Evolutionary conservation across 2,888 invertebrate species (phyloP).

Genomic region (Cataglyphis livida): DNA sequence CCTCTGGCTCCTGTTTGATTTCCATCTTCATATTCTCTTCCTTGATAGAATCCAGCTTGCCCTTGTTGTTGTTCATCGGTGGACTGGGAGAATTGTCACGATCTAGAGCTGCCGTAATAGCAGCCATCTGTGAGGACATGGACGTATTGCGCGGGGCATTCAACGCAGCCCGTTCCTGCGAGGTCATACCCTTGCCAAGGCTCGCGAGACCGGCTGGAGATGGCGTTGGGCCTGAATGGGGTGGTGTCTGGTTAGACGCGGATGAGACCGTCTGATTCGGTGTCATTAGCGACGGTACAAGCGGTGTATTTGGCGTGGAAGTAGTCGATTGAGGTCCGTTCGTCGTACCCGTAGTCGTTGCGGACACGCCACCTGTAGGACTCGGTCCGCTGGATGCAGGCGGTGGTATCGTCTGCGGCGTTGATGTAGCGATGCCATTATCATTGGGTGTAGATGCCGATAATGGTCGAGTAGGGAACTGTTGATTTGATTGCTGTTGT

Average conservation of each 20-base stretch:
- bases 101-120: constrained; percentile 90
- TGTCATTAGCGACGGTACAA: constrained; percentile 87
- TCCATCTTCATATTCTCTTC: constrained; percentile 87
- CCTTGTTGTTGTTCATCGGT: constrained; percentile 87
- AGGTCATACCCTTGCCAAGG: constrained; percentile 87
- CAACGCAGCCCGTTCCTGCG: constrained; percentile 86
- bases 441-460: constrained; percentile 82
- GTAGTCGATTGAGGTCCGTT: constrained; percentile 85
- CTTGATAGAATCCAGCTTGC: constrained; percentile 89
- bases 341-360: constrained; percentile 73
- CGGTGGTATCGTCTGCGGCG: constrained; percentile 86
- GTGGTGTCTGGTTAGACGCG: constrained; percentile 86
- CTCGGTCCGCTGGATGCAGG: constrained; percentile 83
- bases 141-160: constrained; percentile 86
- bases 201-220: constrained; percentile 85
- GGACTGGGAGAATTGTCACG: constrained; percentile 89
- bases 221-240: constrained; percentile 83
- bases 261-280: constrained; percentile 89
- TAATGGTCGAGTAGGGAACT: constrained; percentile 84
- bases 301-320: constrained; percentile 83
- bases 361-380: constrained; percentile 75
- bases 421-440: constrained; percentile 86
- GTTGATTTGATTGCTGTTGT: constrained; percentile 81
- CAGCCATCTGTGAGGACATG: constrained; percentile 91
- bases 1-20: constrained; percentile 88